Percentiles rank a stretch among this genome's conserved stretches.
Evolutionary conservation across 92 coral and sea anemone genomes (phyloP).

Genomic region (Anthopleura xanthogrammica): DNA sequence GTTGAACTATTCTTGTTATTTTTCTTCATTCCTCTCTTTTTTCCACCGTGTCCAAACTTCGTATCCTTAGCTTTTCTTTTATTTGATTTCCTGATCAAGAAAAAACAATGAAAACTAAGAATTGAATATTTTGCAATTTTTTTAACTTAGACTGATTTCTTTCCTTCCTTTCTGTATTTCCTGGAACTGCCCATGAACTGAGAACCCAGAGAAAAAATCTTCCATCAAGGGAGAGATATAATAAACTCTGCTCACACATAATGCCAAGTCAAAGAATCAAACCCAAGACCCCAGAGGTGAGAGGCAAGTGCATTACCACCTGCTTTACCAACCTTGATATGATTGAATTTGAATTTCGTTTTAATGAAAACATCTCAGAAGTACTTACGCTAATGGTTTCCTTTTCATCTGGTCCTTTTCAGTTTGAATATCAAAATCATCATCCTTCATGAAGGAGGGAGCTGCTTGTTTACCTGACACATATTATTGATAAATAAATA

Average conservation of each 20-base stretch:
- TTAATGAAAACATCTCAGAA: not conserved
- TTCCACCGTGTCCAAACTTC: constrained; percentile 94
- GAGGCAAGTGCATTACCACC: too few species aligned
- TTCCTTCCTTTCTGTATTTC: too few species aligned
- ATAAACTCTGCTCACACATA: too few species aligned
- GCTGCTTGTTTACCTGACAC: constrained; percentile 65
- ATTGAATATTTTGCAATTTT: too few species aligned
- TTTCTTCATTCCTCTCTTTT: constrained; percentile 77
- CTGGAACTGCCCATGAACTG: too few species aligned
- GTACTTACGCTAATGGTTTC: constrained; percentile 28
- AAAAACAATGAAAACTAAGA: not conserved
- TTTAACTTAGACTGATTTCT: too few species aligned
- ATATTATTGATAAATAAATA: not conserved
- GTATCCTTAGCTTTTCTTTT: constrained; percentile 71
- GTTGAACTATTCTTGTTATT: constrained; percentile 70
- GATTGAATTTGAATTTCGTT: not conserved
- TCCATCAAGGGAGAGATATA: too few species aligned
- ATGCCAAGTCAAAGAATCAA: too few species aligned
- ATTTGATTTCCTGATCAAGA: constrained; percentile 43
- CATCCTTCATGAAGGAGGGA: constrained; percentile 66
- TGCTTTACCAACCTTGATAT: too few species aligned
- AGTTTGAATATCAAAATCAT: constrained; percentile 74
- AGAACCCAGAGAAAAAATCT: too few species aligned
- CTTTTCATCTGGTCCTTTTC: constrained; percentile 49
- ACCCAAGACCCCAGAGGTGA: too few species aligned